phyloP scores from a whole-genome alignment of 2,797 vertebrate genomes.

The Pelochelys cantorii region DNA sequence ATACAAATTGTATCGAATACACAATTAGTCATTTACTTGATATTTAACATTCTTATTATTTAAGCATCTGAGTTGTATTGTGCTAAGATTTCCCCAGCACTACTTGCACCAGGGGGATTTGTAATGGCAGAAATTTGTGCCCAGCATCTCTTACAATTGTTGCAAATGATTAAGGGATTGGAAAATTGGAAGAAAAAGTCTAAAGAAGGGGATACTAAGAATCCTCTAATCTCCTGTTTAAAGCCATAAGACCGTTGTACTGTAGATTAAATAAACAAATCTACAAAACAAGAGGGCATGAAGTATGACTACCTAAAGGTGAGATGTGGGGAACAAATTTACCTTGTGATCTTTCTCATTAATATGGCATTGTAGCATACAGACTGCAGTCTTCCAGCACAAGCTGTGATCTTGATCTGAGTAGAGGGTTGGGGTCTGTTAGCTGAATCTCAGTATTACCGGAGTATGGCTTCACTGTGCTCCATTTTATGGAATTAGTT shows the following conservation, averaged over 20 bases:
- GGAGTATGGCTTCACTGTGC: not conserved
- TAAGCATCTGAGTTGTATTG: rapidly evolving
- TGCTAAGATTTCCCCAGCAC: not conserved
- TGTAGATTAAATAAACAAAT: not conserved
- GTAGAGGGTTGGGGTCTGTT: not conserved
- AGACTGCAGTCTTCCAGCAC: not conserved
- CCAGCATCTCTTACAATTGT: not conserved
- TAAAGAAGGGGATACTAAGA: not conserved
- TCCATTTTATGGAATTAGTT: not conserved
- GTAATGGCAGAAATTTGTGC: not conserved
- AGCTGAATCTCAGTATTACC: not conserved
- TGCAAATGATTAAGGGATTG: not conserved
- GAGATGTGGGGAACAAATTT: not conserved
- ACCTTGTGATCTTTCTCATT: not conserved
- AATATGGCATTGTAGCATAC: not conserved
- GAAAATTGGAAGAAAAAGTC: no score
- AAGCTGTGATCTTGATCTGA: not conserved
- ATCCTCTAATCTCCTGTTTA: not conserved
- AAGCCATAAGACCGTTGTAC: not conserved
- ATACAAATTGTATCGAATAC: no score
- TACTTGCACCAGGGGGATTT: not conserved
- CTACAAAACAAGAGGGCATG: not conserved
- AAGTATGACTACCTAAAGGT: not conserved
- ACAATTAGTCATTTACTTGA: no score
- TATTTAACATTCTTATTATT: not conserved